phyloP scores from a whole-genome alignment of 1,140 invertebrate species.

The Manduca sexta region DNA sequence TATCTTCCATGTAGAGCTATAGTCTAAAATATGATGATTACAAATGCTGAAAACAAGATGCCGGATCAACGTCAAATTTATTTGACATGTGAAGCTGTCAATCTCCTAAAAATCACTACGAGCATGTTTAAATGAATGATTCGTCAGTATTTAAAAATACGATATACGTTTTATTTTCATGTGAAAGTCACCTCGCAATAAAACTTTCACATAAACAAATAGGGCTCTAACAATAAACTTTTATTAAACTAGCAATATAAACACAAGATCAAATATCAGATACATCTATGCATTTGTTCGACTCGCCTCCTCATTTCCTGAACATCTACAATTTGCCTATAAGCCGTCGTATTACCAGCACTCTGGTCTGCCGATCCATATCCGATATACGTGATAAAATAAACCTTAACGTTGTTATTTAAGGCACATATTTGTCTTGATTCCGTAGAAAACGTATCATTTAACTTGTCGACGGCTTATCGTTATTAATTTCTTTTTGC shows the following conservation, averaged over 20 bases:
- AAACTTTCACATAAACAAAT: too few relatives aligned
- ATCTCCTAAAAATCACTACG: too few relatives aligned
- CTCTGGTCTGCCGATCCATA: slow-evolving; percentile 1
- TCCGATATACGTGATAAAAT: background rate
- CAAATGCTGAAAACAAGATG: too few relatives aligned
- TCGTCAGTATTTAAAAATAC: too few relatives aligned
- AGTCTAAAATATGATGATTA: too few relatives aligned
- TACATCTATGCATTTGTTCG: background rate
- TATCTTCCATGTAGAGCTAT: too few relatives aligned
- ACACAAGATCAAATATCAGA: background rate
- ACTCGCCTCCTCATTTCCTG: slow-evolving; percentile 14
- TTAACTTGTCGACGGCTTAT: background rate
- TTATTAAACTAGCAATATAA: background rate
- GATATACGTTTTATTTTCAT: too few relatives aligned
- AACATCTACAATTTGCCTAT: slow-evolving; percentile 10
- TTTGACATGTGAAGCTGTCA: too few relatives aligned
- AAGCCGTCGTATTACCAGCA: slow-evolving; percentile 7
- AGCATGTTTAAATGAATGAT: too few relatives aligned
- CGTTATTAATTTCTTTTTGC: background rate
- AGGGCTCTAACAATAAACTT: too few relatives aligned
- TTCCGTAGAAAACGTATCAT: background rate
- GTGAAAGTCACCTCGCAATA: too few relatives aligned
- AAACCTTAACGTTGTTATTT: background rate
- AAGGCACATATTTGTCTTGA: background rate
- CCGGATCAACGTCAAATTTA: too few relatives aligned